A percentile compares a stretch with the other conserved stretches of the same genome.
Conservation (phyloP, 2,797 vertebrate species). For the Micrastur ruficollis region DNA sequence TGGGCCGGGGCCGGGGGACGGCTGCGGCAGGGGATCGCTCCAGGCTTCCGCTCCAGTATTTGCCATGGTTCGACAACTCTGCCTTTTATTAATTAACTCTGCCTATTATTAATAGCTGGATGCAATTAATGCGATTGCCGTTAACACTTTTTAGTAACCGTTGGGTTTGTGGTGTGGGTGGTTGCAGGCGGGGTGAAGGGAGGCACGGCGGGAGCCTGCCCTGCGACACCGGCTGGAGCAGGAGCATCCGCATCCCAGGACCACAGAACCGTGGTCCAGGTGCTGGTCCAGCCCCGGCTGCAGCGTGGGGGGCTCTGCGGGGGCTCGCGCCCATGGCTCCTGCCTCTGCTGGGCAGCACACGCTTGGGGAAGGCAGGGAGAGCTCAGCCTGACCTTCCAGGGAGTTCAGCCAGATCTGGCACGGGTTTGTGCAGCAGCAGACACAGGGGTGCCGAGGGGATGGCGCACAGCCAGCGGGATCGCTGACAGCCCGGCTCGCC, state of each 20-base stretch:
- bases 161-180: neutral
- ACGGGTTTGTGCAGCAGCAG: neutral
- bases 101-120: neutral
- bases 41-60: neutral
- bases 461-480: too few relatives aligned
- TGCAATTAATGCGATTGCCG: neutral
- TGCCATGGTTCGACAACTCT: neutral
- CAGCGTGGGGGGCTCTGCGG: neutral
- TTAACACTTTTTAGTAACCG: neutral
- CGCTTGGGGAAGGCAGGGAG: neutral
- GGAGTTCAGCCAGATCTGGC: neutral
- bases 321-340: neutral
- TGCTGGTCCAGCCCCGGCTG: too few relatives aligned
- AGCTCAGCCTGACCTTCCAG: neutral
- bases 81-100: neutral
- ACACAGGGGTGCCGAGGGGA: rapidly evolving
- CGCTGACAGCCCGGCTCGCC: neutral
- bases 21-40: rapidly evolving
- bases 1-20: rapidly evolving
- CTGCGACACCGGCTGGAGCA: neutral
- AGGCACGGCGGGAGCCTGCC: neutral
- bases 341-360: neutral
- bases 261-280: rapidly evolving
- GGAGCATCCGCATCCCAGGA: rapidly evolving
- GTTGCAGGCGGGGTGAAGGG: neutral